These are phyloP conservation scores for Apeltes quadracus DNA, from an alignment of 2,113 vertebrate genomes.

Conservation along the genomic window DNA sequence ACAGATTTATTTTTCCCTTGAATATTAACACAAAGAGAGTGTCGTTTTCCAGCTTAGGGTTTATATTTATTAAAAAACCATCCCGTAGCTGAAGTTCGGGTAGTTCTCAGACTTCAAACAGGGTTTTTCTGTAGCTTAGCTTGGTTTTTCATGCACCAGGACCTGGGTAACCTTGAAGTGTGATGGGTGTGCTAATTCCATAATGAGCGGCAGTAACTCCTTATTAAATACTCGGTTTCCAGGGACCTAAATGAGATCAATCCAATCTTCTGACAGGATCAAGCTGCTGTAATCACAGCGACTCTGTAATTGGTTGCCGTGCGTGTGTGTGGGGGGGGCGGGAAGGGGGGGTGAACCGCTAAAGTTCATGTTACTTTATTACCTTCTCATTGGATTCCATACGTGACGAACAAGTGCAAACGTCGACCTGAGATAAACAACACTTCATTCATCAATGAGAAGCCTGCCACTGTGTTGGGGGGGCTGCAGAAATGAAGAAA, in stretches of 20 bases:
- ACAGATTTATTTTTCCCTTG: neutral
- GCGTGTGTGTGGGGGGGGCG: neutral
- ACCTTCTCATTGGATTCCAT: neutral
- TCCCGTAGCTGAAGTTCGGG: too few relatives aligned
- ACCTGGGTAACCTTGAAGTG: conserved; percentile 58
- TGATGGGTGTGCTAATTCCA: conserved; percentile 59
- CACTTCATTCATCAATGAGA: too few relatives aligned
- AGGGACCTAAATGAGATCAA: conserved; percentile 70
- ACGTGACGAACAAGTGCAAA: too few relatives aligned
- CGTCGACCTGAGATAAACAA: too few relatives aligned
- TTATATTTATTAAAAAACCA: neutral
- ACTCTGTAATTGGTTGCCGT: conserved; percentile 8
- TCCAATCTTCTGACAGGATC: conserved; percentile 73
- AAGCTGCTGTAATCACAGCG: conserved; percentile 65
- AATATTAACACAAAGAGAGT: too few relatives aligned
- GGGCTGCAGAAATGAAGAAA: too few relatives aligned
- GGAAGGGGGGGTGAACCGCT: neutral
- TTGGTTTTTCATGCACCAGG: conserved; percentile 5
- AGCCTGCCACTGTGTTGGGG: too few relatives aligned
- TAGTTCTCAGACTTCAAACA: too few relatives aligned
- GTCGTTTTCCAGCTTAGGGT: neutral
- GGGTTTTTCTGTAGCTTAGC: neutral
- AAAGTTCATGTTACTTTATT: neutral
- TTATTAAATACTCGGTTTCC: conserved; percentile 70
- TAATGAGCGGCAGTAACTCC: conserved; percentile 63